Conservation (phyloP, 2,797 vertebrate genomes). For the Rallus crepitans region DNA sequence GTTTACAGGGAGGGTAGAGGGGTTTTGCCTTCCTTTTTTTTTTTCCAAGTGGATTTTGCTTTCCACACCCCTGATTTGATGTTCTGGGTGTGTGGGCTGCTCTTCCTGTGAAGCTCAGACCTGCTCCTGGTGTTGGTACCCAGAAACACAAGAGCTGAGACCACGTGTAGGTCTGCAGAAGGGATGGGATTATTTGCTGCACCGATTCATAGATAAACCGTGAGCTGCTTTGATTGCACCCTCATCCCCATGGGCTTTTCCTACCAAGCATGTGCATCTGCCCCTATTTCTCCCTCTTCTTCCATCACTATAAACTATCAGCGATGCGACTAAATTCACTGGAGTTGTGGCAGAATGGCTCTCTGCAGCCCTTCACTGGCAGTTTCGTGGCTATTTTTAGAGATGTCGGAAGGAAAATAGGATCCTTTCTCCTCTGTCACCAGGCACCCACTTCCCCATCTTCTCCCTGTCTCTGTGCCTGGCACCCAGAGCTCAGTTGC, state of each 20-base stretch:
- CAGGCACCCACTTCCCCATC: background rate
- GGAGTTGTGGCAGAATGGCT: background rate
- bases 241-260: background rate
- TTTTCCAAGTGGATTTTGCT: background rate
- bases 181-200: background rate
- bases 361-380: background rate
- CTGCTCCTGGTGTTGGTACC: background rate
- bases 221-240: background rate
- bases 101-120: background rate
- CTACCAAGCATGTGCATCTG: background rate
- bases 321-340: accelerated
- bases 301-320: background rate
- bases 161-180: accelerated
- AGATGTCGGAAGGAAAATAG: background rate
- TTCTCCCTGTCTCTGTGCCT: background rate
- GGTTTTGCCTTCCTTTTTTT: background rate
- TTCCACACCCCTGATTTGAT: background rate
- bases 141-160: background rate
- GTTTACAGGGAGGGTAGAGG: background rate
- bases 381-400: background rate
- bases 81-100: background rate
- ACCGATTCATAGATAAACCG: accelerated
- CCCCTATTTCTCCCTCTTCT: background rate
- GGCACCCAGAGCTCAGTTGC: background rate
- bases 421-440: background rate